Base-by-base conservation (phyloP, 2,888 invertebrate species). In the Junonia oenone region DNA sequence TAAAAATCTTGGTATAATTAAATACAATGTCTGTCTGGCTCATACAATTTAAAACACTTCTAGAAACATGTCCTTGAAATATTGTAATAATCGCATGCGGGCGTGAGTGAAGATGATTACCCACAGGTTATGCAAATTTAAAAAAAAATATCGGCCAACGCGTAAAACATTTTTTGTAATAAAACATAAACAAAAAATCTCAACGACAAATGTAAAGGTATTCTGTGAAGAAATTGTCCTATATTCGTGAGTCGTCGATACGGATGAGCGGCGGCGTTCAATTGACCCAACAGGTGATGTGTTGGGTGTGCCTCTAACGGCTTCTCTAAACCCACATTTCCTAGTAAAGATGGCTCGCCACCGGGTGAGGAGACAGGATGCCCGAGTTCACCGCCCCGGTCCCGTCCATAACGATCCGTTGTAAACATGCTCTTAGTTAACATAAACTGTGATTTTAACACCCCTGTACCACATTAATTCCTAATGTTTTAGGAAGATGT, bases 321-420 rank as follows among this genome's bases (percentile, higher is more conserved):
- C 77, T 80, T 80, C 83, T 86, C 75, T 83, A 85, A 87, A 84
- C 86, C 80, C 72, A 82, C 83, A 83, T 87, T 84, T 78, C 87
- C 87, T 77, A 81, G 81, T 83, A 81, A 68, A 85, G 82, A 76
- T 73, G 71, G 70, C 67, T 78, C 81, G 74, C 81, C 81, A 67
- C 76, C 68, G 69, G 72, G 66, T 76, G 78, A 81, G 78, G 81
- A 81, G 79, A 83, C 88, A 86, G 89, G 88, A 89, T 88, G 81
- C 78, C 68, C 70, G 73, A 78, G 85, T 83, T 81, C 82, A 83
- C 54, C 62, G 66, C 73, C 76, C 78, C 75, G 73, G 69, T 43
- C 73, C 71, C 72, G 71, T 71, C 67, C 68, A 61, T 65, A 63
- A 63, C 68, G 33, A 55, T 48, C 47, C 45, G 71, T 66, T 74